Base-by-base conservation (phyloP, 2,113 vertebrate species). In the Percopsis transmontana region DNA sequence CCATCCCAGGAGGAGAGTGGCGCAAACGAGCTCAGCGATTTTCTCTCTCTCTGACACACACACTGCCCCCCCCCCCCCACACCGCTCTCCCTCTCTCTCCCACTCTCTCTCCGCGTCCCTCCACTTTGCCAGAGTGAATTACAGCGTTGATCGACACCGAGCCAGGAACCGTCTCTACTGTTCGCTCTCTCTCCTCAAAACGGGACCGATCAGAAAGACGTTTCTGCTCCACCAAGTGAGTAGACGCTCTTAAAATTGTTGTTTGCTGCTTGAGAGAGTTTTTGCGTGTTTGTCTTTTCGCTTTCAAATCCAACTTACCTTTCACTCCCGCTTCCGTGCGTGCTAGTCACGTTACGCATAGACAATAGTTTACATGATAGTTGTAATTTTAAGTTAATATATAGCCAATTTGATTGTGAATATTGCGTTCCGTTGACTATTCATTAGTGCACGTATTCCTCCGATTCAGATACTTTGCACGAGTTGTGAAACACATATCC, bases 1-100 rank as follows among this genome's bases (percentile, higher is more conserved):
- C 75, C 79, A 73, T 84, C 75, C 82, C 79, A 74, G 68, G 80
- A 85, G 82, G 65, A 85, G 82, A 80, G 85, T 78, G 82, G 87
- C 80, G 81, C 83, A 59, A 81, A 68, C 59, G 74, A 84, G 73
- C 81, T 40, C 9, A 0, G 59, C 11, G 18, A 20, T 20, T 68
- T 62, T 42, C 80, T 74, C 79, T 75, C 71, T 15, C 52, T 21
- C 52, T 14, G 20, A 21, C 52, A 0, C 24, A 11, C 27, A 33
- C 53, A 4, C 53, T 2, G 15, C 7, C 14, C 4, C 21, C 12
- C 21, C 20, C 18, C 12, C 19, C 19, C 19, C 6, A 5, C 19
- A 2, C 19, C 21, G 24, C 21, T 27, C 21, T 9, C 54, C 3
- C 27, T 2, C 14, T 2, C 24, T 38, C 24, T 0, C 13, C 2